Conservation (phyloP, 2,888 invertebrate genomes). For the Papilio demoleus region DNA sequence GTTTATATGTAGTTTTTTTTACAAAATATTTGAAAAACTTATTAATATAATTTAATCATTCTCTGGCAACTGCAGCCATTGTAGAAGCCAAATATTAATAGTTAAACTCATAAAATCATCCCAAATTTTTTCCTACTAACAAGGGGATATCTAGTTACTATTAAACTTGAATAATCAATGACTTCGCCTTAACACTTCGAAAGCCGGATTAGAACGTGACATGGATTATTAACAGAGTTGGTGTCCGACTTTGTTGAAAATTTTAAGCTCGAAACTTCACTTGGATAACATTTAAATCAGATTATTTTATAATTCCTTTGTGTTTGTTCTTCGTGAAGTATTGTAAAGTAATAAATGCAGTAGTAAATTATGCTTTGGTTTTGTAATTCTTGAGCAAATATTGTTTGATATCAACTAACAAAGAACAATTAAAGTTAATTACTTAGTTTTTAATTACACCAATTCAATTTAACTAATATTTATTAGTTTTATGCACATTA, state of each 20-base stretch:
- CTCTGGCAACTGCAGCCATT: no score
- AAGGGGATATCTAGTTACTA: background rate
- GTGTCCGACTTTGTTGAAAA: conserved; percentile 23
- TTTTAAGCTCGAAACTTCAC: conserved; percentile 8
- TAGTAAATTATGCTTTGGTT: background rate
- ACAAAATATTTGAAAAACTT: no score
- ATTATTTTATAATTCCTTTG: background rate
- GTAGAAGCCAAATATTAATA: no score
- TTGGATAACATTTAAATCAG: conserved; percentile 10
- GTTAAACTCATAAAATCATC: no score
- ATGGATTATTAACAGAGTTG: conserved; percentile 22
- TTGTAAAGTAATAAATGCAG: background rate
- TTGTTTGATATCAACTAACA: no score
- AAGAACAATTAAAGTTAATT: no score
- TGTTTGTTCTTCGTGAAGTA: background rate
- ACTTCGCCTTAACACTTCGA: conserved; percentile 23
- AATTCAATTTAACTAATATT: no score
- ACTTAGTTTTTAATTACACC: no score
- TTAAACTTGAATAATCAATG: background rate
- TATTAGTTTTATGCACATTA: no score
- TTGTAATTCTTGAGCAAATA: no score
- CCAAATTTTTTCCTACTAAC: background rate
- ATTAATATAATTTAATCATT: no score
- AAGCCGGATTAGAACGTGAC: conserved; percentile 19
- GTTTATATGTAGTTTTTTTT: no score